A percentile compares a stretch with the other conserved stretches of the same genome.
These are phyloP conservation scores for Galerucella nymphaeae DNA, from an alignment of 2,888 invertebrate species.

Conservation along the genomic window DNA sequence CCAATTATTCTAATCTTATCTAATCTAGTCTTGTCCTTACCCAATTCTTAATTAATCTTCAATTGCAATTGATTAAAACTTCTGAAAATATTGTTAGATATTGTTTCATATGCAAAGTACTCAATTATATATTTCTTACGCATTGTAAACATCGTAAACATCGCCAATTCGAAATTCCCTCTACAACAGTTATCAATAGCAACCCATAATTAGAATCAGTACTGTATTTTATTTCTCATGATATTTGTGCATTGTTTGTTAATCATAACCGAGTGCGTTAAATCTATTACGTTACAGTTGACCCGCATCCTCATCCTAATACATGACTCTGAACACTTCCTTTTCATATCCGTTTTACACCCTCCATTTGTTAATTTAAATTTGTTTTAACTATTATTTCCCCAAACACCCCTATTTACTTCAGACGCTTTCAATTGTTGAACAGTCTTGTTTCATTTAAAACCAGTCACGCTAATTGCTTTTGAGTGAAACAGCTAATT, in stretches of 20 bases:
- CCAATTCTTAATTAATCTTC: too few relatives aligned
- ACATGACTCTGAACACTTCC: conserved; percentile 34
- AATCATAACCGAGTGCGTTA: conserved; percentile 29
- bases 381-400: conserved; percentile 35
- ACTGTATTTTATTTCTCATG: conserved; percentile 22
- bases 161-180: background rate
- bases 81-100: too few relatives aligned
- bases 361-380: conserved; percentile 34
- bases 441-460: conserved; percentile 30
- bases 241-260: conserved; percentile 34
- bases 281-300: conserved; percentile 27
- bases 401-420: conserved; percentile 36
- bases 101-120: too few relatives aligned
- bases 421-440: conserved; percentile 31
- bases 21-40: too few relatives aligned
- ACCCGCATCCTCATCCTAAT: conserved; percentile 31
- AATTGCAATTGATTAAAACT: too few relatives aligned
- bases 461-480: conserved; percentile 31
- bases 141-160: too few relatives aligned
- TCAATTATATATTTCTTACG: too few relatives aligned
- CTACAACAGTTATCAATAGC: background rate
- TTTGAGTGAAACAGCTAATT: conserved; percentile 18
- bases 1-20: too few relatives aligned
- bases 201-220: background rate
- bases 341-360: conserved; percentile 32